Evolutionary conservation across 2,113 vertebrate species (phyloP), one percentile per base, ranked within the genome.

Genomic region (Podarcis cretensis): DNA sequence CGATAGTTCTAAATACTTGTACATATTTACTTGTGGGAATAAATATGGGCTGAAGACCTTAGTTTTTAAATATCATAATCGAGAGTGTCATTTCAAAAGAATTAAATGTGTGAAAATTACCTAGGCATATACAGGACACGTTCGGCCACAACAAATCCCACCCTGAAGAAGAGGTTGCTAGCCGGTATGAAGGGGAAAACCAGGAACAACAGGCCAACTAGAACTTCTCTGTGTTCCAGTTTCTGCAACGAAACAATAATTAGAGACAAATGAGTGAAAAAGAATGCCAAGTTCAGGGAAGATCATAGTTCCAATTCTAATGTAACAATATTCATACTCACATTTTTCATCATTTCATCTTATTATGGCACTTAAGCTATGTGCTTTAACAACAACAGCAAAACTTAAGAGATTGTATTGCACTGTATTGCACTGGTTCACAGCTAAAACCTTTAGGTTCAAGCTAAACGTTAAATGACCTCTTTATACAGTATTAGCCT

Each of bases 111-210:
- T 81, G 83, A 81, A 93, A 95, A 92, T 96, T 97, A 99, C 99
- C 99, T 99, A 59, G 99, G 99, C 98, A 99, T 99, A 97, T 99
- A 99, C 93, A 99, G 98, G 89, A 99, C 98, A 94, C 99, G 97
- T 94, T 99, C 99, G 1, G 99, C 99, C 96, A 99, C 98, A 89
- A 99, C 99, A 95, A 99, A 99, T 88, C 99, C 99, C 96, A 99
- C 99, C 92, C 98, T 98, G 97, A 99, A 99, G 98, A 99, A 99
- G 85, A 99, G 98, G 95, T 99, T 99, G 96, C 98, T 98, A 96
- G 99, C 99, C 74, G 99, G 99, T 92, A 99, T 97, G 97, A 99
- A 99, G 88, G 99, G 98, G 95, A 99, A 98, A 91, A 98, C 96
- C 94, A 99, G 97, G 96, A 99, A 98, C 94, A 98, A 94, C 85